Base-by-base conservation (phyloP, 2,113 vertebrate genomes). In the Pelobates fuscus region DNA sequence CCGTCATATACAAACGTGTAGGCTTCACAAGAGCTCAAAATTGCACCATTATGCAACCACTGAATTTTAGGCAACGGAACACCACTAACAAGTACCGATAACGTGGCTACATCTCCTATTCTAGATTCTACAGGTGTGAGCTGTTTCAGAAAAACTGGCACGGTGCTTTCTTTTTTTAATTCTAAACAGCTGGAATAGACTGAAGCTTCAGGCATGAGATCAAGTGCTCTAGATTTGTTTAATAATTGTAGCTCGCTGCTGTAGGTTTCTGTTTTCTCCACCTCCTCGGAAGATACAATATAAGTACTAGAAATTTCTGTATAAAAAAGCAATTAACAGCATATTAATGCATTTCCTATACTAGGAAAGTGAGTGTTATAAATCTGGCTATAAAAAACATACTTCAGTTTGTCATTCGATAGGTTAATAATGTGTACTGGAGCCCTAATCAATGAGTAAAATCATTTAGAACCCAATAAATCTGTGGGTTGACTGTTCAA, bases 241-340 rank as follows among this genome's bases (percentile, higher is more conserved):
- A 86, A 80, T 84, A 98, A 89, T 58, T 86, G 90, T 84, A 95
- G 88, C 78, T 87, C 67, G 76, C 84, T 91, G 87, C 83, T 93
- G 93, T 86, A 92, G 85, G 86, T 88, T 84, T 92, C 89, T 82
- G 85, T 89, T 86, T 86, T 89, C 84, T 91, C 86, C 84, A 91
- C 86, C 85, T 94, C 89, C 85, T 94, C 89, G 80, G 93, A 89
- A 91, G 91, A 85, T 70, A 84, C 89, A 89, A 88, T 73, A 89
- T 86, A 85, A 91, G 90, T 91, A 83, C 90, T 95, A 97, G 85
- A 70, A 81, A 84, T 80, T 69, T 95, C 96, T 99, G 97, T 91
- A 82, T 81, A 86, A 88, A 71, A 89, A 92, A 93, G 87, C 93
- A 85, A 78, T 32, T 52, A 80, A 88, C 80, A 79, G 83, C 88